A percentile compares a stretch with the other conserved stretches of the same genome.
Conservation (phyloP, 2,113 vertebrate genomes). For the Pseudorectes ferrugineus region DNA sequence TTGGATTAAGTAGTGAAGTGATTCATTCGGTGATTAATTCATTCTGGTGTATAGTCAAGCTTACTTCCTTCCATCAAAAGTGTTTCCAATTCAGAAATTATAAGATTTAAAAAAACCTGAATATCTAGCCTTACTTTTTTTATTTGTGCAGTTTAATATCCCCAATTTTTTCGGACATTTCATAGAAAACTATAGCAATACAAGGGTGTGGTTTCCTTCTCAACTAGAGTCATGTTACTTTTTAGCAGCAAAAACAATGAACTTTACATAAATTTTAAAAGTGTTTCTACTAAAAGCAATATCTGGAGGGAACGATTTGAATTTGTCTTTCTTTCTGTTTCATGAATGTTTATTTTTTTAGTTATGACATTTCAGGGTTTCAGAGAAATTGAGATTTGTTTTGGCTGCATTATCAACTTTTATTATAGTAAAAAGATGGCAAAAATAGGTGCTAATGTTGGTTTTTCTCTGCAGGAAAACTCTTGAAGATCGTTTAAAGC, state of each 20-base stretch:
- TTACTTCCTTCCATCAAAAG: neutral
- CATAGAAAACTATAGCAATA: neutral
- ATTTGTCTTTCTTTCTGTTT: neutral
- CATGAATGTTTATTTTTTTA: neutral
- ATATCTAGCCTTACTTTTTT: neutral
- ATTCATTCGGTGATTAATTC: neutral
- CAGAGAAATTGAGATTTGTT: neutral
- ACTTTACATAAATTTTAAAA: neutral
- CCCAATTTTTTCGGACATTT: neutral
- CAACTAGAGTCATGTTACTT: neutral
- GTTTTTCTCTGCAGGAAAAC: conserved; percentile 78
- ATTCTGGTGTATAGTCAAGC: neutral
- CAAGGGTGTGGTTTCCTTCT: neutral
- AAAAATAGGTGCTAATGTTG: neutral
- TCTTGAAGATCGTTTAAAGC: conserved; percentile 89
- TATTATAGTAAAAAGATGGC: neutral
- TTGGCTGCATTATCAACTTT: neutral
- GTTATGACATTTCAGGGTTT: neutral
- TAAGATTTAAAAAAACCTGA: neutral
- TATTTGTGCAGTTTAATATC: neutral
- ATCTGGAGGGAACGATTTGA: neutral
- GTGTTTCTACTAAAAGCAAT: neutral
- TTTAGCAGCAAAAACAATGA: neutral
- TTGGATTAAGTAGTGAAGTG: neutral
- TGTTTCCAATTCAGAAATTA: neutral